Evolutionary conservation across 2,888 invertebrate genomes (phyloP), one percentile per base, ranked within the genome.

Genomic region (Ditylenchus weischeri): DNA sequence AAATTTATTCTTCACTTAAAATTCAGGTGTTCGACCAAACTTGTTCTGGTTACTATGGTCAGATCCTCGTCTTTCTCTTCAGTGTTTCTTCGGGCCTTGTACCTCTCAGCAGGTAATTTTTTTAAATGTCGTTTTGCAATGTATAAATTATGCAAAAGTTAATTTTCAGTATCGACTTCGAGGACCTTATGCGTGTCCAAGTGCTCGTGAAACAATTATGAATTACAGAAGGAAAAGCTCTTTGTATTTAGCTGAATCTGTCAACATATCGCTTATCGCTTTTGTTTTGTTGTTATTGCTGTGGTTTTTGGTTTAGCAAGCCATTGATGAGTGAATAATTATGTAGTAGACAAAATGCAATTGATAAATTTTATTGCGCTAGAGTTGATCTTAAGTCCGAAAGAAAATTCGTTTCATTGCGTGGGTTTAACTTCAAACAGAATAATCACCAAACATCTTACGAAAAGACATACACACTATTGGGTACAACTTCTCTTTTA

Each of bases 101-200:
- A 15, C 23, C 23, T 48, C 54, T 51, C 43, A 48, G n/a, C 48
- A 47, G 21, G 21, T 62, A 43, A 11, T 4, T 62, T 48, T 62
- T 54, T 54, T 54, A 19, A n/a, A 50, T 50, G 21, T 6, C 6
- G 5, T 29, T 54, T 54, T 54, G 5, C 7, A 13, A 43, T 13
- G 1, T 62, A 2, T 21, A 3, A 2, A 43, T 62, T n/a, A 1
- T 47, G 0, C 6, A 3, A 15, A 15, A 43, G 5, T 38, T 36
- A 13, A 65, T n/a, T 50, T 64, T 23, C 73, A 72, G 57, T 73
- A 62, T 49, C 67, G 71, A 15, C 59, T 74, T 13, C 19, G 54
- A n/a, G 69, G 86, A 0, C 84, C 84, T 11, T 79, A 84, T 54
- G 64, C 76, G 19, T 86, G 86, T 85, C 62, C 73, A 5, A 85